Evolutionary conservation across 2,888 invertebrate species (phyloP).

Genomic region (Drosophila robusta): DNA sequence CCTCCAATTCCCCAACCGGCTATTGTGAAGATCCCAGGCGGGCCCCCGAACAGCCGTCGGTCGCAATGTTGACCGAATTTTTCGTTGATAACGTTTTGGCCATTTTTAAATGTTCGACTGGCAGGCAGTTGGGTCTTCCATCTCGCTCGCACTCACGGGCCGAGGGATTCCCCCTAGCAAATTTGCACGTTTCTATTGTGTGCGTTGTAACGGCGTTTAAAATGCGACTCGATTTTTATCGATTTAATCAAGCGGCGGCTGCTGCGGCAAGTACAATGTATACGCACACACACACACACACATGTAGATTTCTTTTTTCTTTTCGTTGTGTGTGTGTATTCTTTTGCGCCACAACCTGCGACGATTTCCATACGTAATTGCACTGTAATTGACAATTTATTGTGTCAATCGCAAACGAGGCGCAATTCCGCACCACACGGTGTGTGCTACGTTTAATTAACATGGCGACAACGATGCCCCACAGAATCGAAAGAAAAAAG

Average conservation of each 20-base stretch:
- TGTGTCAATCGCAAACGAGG: conserved; percentile 81
- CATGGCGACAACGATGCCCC: conserved; percentile 74
- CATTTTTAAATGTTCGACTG: conserved; percentile 55
- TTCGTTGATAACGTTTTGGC: conserved; percentile 62
- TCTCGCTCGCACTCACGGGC: conserved; percentile 4
- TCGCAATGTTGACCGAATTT: conserved; percentile 73
- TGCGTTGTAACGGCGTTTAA: conserved; percentile 62
- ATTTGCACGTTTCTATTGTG: conserved; percentile 79
- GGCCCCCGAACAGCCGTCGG: conserved; percentile 13
- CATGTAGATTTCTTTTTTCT: neutral
- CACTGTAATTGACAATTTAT: conserved; percentile 82
- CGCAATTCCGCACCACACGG: conserved; percentile 64
- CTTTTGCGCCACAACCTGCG: conserved; percentile 43
- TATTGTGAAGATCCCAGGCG: conserved; percentile 30
- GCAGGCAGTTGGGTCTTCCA: conserved; percentile 11
- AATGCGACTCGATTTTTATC: conserved; percentile 77
- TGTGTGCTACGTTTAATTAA: conserved; percentile 77
- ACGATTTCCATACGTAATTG: conserved; percentile 81
- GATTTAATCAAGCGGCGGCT: conserved; percentile 75
- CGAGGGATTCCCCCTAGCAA: conserved; percentile 33
- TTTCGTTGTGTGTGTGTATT: conserved; percentile 28
- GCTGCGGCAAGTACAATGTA: conserved; percentile 36
- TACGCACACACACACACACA: neutral
- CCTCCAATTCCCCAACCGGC: conserved; percentile 2
- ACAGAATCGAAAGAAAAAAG: conserved; percentile 18